These are phyloP conservation scores for Paradisaea rubra DNA, from an alignment of 2,113 vertebrate genomes.

Conservation along the genomic window DNA sequence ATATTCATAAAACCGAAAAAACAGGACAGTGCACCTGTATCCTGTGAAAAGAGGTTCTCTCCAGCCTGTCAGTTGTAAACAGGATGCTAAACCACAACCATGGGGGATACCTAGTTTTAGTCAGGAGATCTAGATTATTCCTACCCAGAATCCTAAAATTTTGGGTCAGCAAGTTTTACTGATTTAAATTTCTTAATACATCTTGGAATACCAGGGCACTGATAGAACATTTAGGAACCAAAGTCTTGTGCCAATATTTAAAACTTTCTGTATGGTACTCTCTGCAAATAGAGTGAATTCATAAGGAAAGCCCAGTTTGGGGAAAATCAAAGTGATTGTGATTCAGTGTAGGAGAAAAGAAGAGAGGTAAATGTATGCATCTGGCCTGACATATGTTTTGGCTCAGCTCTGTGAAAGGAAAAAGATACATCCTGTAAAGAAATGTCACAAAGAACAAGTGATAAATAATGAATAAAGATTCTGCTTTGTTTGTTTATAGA, in stretches of 20 bases:
- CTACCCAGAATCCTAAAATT: not conserved
- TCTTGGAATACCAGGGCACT: not conserved
- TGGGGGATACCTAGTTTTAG: not conserved
- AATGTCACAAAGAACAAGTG: not conserved
- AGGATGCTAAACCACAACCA: not conserved
- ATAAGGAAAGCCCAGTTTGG: not conserved
- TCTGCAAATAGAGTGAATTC: not conserved
- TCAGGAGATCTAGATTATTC: not conserved
- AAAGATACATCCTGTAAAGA: not conserved
- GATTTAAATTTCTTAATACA: not conserved
- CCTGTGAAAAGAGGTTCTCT: not conserved
- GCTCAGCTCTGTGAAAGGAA: not conserved
- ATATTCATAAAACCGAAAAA: not conserved
- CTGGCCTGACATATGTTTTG: not conserved
- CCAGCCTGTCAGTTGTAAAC: not conserved
- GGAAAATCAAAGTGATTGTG: not conserved
- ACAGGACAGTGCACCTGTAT: not conserved
- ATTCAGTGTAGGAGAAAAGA: not conserved
- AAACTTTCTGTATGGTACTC: not conserved
- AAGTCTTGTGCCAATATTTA: not conserved
- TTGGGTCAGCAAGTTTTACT: not conserved
- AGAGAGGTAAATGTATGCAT: not conserved
- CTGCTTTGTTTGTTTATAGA: constrained; percentile 14
- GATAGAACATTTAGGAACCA: not conserved
- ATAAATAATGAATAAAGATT: constrained; percentile 42